Base-by-base conservation (phyloP, 2,113 vertebrate species). In the Dermatemys mawii region DNA sequence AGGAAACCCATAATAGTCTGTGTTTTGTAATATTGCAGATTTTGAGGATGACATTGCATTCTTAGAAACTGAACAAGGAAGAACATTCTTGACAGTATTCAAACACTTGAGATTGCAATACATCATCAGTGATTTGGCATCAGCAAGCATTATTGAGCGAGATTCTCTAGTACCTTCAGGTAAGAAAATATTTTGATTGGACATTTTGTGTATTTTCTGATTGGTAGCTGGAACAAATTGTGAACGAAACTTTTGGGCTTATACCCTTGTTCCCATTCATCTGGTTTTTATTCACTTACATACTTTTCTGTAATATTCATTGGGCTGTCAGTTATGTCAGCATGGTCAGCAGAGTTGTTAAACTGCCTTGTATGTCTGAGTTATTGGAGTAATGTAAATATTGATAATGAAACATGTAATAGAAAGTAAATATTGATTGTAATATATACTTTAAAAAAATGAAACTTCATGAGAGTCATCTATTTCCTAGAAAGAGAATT, bases 41-140 rank as follows among this genome's bases (percentile, higher is more conserved):
- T 96, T 98, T 54, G 97, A 97, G 97, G 98, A 97, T 55, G 98
- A 96, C 7, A 63, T 98, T 79, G 97, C 99, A 0, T 99, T 99
- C 95, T 97, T 99, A 97, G 98, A 98, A 91, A 98, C 98, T 0
- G 99, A 99, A 8, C 99, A 99, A 48, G 99, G 99, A 1, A 97
- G 19, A 1, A 78, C 96, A 0, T 99, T 99, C 94, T 70, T 97
- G 78, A 94, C 98, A 0, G 99, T 99, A 44, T 99, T 99, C 94
- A 96, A 97, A 32, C 97, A 99, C 75, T 94, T 99, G 75, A 98
- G 99, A 53, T 96, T 99, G 29, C 99, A 99, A 93, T 99, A 99
- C 53, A 99, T 99, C 95, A 98, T 99, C 98, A 99, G 99, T 55
- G 99, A 99, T 96, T 97, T 99, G 92, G 99, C 98, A 1, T 99